Percentiles rank a stretch among this genome's conserved stretches.
Evolutionary conservation across 2,797 vertebrate species (phyloP).

Genomic region (Sebastiscus albofasciatus): DNA sequence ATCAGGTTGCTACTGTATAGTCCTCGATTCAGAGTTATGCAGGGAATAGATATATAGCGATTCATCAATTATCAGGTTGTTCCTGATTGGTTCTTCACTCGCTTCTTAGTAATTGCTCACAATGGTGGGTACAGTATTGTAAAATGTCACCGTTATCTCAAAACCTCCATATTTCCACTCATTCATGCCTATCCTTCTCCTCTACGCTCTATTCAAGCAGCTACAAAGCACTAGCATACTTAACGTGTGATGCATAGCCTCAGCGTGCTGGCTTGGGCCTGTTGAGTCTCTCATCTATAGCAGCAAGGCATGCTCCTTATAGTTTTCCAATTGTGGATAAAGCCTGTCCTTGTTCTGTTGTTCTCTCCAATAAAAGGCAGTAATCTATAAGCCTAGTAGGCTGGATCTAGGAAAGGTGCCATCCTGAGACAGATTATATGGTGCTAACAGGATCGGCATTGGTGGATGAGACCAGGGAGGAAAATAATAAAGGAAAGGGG

Average conservation of each 20-base stretch:
- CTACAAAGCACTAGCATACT: constrained; percentile 2
- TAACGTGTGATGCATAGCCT: constrained; percentile 13
- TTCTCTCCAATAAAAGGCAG: constrained; percentile 58
- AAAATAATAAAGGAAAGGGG: constrained; percentile 62
- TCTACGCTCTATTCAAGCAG: background rate
- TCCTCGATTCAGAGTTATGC: background rate
- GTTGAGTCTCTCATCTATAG: constrained; percentile 30
- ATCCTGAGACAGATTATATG: constrained; percentile 77
- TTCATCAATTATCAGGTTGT: background rate
- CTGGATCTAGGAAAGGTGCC: constrained; percentile 67
- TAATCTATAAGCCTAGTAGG: constrained; percentile 65
- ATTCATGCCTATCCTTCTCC: background rate
- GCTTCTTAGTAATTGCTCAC: background rate
- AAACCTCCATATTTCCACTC: background rate
- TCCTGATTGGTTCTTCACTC: background rate
- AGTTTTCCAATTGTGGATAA: constrained; percentile 50
- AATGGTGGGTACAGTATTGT: background rate
- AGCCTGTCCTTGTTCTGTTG: constrained; percentile 56
- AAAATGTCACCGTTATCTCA: background rate
- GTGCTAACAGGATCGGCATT: constrained; percentile 74
- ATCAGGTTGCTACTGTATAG: no score
- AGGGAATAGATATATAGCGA: background rate
- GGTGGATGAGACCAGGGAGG: constrained; percentile 60
- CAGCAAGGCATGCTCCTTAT: constrained; percentile 29
- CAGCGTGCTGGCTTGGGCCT: background rate